A percentile compares a stretch with the other conserved stretches of the same genome.
Conservation (phyloP, 2,888 invertebrate genomes). For the Polia nebulosa region DNA sequence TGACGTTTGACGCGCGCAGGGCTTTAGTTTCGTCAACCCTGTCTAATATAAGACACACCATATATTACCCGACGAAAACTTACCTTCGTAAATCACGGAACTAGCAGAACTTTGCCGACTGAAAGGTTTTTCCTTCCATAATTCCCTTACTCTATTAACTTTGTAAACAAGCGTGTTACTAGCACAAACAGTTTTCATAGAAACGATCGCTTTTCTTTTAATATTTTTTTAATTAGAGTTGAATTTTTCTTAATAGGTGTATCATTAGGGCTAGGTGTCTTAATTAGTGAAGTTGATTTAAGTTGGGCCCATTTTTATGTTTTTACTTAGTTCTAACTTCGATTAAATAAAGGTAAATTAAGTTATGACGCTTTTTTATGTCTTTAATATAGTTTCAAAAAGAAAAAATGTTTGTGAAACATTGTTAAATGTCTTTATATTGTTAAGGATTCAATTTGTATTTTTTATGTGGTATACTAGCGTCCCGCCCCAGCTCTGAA, state of each 20-base stretch:
- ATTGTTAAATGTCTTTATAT: neutral
- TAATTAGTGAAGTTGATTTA: conserved; percentile 23
- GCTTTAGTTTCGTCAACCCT: too few relatives aligned
- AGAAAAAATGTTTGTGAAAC: neutral
- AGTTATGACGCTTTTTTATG: neutral
- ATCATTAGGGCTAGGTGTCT: neutral
- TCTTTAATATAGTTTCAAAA: neutral
- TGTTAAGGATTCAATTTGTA: too few relatives aligned
- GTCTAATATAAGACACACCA: conserved; percentile 26
- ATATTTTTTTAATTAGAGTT: conserved; percentile 18
- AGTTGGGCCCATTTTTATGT: conserved; percentile 1
- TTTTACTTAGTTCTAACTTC: neutral
- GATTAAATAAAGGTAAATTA: neutral
- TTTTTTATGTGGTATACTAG: too few relatives aligned
- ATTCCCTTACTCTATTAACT: conserved; percentile 23
- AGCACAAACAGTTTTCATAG: neutral
- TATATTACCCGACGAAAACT: conserved; percentile 35
- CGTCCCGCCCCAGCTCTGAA: too few relatives aligned
- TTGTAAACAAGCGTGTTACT: conserved; percentile 4
- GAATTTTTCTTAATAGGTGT: conserved; percentile 8
- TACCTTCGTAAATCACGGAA: conserved; percentile 44
- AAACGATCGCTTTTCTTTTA: neutral
- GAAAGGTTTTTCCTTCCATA: conserved; percentile 22
- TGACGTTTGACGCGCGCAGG: too few relatives aligned
- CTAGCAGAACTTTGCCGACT: conserved; percentile 10